A percentile compares a stretch with the other conserved stretches of the same genome.
Evolutionary conservation across 2,888 invertebrate genomes (phyloP).

Genomic region (Urechis unicinctus): DNA sequence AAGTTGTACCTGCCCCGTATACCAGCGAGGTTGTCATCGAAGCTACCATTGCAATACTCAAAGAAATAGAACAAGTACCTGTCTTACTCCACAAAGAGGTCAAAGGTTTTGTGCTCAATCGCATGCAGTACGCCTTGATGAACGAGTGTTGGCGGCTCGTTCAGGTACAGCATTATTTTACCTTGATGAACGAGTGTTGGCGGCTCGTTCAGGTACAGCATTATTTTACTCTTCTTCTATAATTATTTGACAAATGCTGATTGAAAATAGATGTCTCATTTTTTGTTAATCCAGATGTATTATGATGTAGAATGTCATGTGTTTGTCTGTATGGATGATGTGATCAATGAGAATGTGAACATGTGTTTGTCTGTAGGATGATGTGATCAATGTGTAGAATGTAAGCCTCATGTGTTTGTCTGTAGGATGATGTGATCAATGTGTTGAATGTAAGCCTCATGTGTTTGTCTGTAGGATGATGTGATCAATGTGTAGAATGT

Average conservation of each 20-base stretch:
- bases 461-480: too few relatives aligned
- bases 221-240: constrained; percentile 55
- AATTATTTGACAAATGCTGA: too few relatives aligned
- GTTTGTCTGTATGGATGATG: too few relatives aligned
- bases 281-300: too few relatives aligned
- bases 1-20: constrained; percentile 90
- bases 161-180: constrained; percentile 27
- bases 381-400: too few relatives aligned
- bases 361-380: too few relatives aligned
- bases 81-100: constrained; percentile 78
- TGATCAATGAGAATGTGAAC: too few relatives aligned
- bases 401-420: too few relatives aligned
- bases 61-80: constrained; percentile 83
- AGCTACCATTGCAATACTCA: constrained; percentile 70
- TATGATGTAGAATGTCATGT: too few relatives aligned
- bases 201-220: constrained; percentile 61
- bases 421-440: constrained; percentile 69
- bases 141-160: constrained; percentile 88
- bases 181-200: constrained; percentile 83
- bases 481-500: too few relatives aligned
- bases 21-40: constrained; percentile 71
- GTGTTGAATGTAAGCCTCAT: constrained; percentile 81
- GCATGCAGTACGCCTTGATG: constrained; percentile 89
- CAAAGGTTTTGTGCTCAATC: constrained; percentile 85
- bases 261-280: too few relatives aligned